Percentiles rank a stretch among this genome's conserved stretches.
phyloP scores from a whole-genome alignment of 2,797 vertebrate species.

The Rhinophrynus dorsalis region DNA sequence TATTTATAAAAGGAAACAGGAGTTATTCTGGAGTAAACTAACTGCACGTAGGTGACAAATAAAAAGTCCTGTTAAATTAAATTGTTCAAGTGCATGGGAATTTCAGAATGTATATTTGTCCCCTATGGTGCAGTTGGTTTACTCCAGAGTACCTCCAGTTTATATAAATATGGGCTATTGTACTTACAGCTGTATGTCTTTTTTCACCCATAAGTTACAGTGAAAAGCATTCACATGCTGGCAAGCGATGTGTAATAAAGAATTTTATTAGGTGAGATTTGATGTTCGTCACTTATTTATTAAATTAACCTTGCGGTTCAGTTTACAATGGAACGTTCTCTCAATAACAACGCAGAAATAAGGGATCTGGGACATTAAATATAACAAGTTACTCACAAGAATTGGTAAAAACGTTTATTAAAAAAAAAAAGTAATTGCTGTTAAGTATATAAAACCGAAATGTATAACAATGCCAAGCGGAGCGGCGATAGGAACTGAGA shows the following conservation, averaged over 20 bases:
- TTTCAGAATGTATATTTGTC: no score
- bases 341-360: constrained; percentile 19
- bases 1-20: no score
- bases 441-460: constrained; percentile 10
- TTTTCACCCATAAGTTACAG: background rate
- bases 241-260: constrained; percentile 31
- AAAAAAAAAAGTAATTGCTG: constrained; percentile 11
- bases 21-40: no score
- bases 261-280: constrained; percentile 36
- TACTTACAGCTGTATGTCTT: no score
- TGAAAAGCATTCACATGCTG: constrained; percentile 17
- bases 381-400: constrained; percentile 1
- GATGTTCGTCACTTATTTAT: constrained; percentile 20
- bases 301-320: constrained; percentile 32
- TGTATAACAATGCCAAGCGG: background rate
- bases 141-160: no score
- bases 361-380: constrained; percentile 2
- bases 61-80: no score
- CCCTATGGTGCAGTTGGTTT: no score
- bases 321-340: constrained; percentile 32
- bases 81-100: no score
- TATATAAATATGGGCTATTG: no score
- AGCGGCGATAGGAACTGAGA: background rate
- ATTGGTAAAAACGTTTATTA: background rate
- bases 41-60: no score